Evolutionary conservation across 2,888 invertebrate genomes (phyloP).

Genomic region (Rhyacophila evoluta): DNA sequence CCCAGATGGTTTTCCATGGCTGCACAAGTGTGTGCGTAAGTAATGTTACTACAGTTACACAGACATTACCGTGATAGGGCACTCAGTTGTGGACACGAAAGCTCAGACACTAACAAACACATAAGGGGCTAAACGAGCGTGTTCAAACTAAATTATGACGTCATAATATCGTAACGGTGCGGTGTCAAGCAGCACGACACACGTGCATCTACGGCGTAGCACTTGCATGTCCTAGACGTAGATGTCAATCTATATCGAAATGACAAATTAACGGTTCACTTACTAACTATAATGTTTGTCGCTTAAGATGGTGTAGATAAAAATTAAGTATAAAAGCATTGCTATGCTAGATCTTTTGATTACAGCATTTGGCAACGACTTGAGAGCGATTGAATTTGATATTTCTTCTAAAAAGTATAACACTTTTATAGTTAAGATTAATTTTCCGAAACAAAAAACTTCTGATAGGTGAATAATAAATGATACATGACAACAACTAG

Average conservation of each 20-base stretch:
- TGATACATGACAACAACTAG: no score
- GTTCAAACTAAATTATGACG: slow-evolving; percentile 47
- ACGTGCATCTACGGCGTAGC: not conserved
- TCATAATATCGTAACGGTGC: slow-evolving; percentile 36
- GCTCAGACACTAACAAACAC: slow-evolving; percentile 28
- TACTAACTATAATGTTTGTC: not conserved
- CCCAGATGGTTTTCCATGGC: not conserved
- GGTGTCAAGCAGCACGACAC: not conserved
- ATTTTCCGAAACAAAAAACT: no score
- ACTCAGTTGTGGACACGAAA: not conserved
- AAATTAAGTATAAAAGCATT: no score
- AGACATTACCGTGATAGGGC: slow-evolving; percentile 27
- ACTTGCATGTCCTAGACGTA: not conserved
- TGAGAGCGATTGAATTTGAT: no score
- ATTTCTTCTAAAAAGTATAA: no score
- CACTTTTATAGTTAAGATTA: no score
- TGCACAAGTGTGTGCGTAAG: not conserved
- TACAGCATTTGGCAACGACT: no score
- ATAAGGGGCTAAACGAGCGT: slow-evolving; percentile 41
- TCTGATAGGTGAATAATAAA: no score
- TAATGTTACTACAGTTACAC: slow-evolving; percentile 38
- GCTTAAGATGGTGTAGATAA: no score
- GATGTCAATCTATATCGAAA: not conserved
- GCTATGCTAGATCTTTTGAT: no score
- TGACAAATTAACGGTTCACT: not conserved